phyloP scores from a whole-genome alignment of 2,797 vertebrate genomes.

The Cirrhinus molitorella region DNA sequence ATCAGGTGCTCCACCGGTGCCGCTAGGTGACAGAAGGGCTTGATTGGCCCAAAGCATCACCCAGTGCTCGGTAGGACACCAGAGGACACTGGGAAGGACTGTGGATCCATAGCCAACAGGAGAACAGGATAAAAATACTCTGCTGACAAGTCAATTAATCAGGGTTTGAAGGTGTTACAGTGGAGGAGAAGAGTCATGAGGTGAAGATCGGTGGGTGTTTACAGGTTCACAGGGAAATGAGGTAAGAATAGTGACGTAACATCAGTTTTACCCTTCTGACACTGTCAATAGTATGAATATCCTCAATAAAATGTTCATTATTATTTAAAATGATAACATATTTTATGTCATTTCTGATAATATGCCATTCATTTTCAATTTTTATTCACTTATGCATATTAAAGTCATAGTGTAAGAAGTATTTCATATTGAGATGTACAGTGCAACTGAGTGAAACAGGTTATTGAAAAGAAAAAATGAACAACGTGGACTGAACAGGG shows the following conservation, averaged over 20 bases:
- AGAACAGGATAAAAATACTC: constrained; percentile 86
- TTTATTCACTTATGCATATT: not conserved
- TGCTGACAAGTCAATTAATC: constrained; percentile 91
- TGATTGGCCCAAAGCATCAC: constrained; percentile 64
- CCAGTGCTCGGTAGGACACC: constrained; percentile 65
- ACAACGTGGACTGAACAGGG: too few relatives aligned
- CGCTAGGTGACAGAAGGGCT: constrained; percentile 65
- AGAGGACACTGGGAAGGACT: constrained; percentile 84
- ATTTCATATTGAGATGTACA: not conserved
- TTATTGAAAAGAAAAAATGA: not conserved
- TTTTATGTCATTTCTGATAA: too few relatives aligned
- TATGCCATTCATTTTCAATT: not conserved
- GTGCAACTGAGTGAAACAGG: not conserved
- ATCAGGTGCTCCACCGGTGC: constrained; percentile 63
- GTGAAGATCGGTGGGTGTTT: constrained; percentile 70
- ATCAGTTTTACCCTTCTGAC: not conserved
- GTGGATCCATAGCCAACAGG: constrained; percentile 74
- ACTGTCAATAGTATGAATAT: not conserved
- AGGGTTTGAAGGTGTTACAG: constrained; percentile 85
- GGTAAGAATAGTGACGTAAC: constrained; percentile 16
- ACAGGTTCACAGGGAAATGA: constrained; percentile 38
- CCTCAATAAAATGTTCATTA: not conserved
- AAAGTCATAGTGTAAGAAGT: not conserved
- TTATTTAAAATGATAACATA: not conserved
- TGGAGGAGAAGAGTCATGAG: constrained; percentile 82